Percentiles rank a stretch among this genome's conserved stretches.
Evolutionary conservation across 1,140 invertebrate genomes (phyloP).

Genomic region (Sitobion miscanthi): DNA sequence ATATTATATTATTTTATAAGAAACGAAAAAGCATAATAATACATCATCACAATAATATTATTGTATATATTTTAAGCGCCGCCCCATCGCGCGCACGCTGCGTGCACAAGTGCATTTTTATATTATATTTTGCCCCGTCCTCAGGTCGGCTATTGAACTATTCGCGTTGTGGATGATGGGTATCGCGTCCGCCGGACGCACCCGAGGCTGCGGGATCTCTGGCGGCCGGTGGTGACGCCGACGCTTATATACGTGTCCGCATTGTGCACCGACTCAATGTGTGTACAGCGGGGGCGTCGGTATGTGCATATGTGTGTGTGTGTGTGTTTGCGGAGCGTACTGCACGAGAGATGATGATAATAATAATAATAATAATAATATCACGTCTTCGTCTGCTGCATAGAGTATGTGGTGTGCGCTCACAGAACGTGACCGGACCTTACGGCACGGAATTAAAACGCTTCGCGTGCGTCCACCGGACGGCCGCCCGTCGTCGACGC

Average conservation of each 20-base stretch:
- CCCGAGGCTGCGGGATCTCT: not conserved
- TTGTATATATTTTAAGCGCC: not conserved
- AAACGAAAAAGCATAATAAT: not conserved
- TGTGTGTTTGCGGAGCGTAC: not conserved
- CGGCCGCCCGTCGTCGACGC: constrained; percentile 28
- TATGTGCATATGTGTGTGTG: not conserved
- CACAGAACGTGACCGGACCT: constrained; percentile 43
- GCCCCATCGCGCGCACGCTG: not conserved
- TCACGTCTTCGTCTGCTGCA: not conserved
- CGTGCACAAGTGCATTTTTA: not conserved
- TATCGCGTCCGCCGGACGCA: not conserved
- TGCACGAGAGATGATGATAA: not conserved
- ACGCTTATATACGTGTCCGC: not conserved
- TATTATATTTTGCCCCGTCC: not conserved
- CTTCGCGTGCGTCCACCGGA: constrained; percentile 18
- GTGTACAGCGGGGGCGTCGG: not conserved
- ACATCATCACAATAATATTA: not conserved
- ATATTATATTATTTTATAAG: not conserved
- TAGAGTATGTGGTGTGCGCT: not conserved
- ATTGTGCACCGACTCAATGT: not conserved
- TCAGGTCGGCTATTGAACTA: not conserved
- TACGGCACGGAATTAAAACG: constrained; percentile 39
- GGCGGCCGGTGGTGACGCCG: not conserved
- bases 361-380: not conserved
- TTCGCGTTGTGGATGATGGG: not conserved